Evolutionary conservation across 2,888 invertebrate species (phyloP).

Genomic region (Pyrocoelia pectoralis): DNA sequence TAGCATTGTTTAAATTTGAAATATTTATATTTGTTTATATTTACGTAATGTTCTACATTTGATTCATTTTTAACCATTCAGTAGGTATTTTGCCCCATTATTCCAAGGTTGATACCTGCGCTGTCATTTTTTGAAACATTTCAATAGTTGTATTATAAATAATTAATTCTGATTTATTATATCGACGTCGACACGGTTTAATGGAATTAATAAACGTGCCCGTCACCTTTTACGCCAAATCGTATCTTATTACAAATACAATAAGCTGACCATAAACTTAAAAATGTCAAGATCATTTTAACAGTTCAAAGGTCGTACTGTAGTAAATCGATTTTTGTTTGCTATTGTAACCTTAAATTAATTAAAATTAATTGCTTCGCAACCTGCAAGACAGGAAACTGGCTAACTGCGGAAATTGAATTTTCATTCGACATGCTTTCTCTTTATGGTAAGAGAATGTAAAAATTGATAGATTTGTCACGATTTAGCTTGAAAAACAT

Average conservation of each 20-base stretch:
- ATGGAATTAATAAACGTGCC: not conserved
- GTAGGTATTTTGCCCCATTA: too few relatives aligned
- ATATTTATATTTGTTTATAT: not conserved
- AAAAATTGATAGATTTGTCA: too few relatives aligned
- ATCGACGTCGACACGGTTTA: not conserved
- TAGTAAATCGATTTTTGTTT: not conserved
- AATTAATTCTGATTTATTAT: too few relatives aligned
- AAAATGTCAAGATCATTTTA: conserved; percentile 6
- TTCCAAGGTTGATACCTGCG: not conserved
- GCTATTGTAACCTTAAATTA: not conserved
- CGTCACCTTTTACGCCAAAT: conserved; percentile 5
- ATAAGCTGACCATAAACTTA: conserved; percentile 3
- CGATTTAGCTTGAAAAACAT: too few relatives aligned
- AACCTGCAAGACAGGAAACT: too few relatives aligned
- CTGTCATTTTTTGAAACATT: too few relatives aligned
- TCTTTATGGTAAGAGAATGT: too few relatives aligned
- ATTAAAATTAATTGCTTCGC: not conserved
- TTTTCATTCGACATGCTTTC: too few relatives aligned
- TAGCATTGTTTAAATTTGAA: not conserved
- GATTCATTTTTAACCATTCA: too few relatives aligned
- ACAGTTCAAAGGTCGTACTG: conserved; percentile 1
- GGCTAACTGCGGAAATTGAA: too few relatives aligned
- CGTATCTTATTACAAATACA: not conserved
- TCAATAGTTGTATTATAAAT: too few relatives aligned
- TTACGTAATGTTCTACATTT: not conserved